phyloP scores from a whole-genome alignment of 2,888 invertebrate genomes.

The Mimachlamys varia region DNA sequence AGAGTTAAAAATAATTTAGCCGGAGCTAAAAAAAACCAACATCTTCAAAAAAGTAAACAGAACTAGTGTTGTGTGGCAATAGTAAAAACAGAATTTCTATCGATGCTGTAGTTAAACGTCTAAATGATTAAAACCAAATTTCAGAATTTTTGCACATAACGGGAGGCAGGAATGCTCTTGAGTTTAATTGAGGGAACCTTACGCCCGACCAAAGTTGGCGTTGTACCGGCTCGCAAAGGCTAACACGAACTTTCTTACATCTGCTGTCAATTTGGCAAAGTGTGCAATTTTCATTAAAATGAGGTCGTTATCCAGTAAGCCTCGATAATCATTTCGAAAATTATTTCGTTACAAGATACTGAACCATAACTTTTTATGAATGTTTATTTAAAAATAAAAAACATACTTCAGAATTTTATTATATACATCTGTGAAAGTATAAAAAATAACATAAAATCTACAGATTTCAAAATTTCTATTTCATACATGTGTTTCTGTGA shows the following conservation, averaged over 20 bases:
- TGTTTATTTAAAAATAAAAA: neutral
- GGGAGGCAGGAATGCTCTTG: neutral
- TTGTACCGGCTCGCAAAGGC: neutral
- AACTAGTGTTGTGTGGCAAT: neutral
- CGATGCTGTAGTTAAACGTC: neutral
- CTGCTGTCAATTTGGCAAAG: constrained; percentile 3
- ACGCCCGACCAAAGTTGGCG: neutral
- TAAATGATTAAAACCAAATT: constrained; percentile 12
- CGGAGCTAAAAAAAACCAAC: neutral
- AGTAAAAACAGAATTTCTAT: neutral
- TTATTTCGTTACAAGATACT: constrained; percentile 23
- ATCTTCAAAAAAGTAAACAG: neutral
- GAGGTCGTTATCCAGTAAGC: neutral
- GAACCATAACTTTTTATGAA: neutral
- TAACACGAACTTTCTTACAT: neutral
- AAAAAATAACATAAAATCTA: neutral
- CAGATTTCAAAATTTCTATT: neutral
- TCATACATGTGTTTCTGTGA: neutral
- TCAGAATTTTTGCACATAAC: neutral
- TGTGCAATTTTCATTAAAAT: constrained; percentile 23
- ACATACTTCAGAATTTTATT: neutral
- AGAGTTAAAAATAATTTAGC: neutral
- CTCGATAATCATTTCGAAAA: neutral
- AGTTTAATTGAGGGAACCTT: neutral
- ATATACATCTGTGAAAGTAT: neutral